These are phyloP conservation scores for Indri indri DNA, from an alignment of 2,113 vertebrate species.

Conservation along the genomic window DNA sequence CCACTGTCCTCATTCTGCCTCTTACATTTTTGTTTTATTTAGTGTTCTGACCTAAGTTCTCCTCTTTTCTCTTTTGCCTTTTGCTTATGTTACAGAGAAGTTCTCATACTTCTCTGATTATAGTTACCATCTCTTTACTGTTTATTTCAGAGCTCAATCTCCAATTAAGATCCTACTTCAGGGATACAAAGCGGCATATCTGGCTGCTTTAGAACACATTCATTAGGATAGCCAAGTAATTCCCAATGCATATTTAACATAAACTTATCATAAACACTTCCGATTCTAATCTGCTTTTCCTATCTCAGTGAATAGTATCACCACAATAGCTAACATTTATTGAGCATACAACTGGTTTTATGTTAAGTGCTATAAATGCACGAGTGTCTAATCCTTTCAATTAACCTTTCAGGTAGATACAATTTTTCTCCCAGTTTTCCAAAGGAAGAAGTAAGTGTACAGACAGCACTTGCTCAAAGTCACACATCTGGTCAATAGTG, in stretches of 20 bases:
- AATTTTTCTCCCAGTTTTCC: not conserved
- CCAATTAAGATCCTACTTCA: not conserved
- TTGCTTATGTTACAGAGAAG: too few species aligned
- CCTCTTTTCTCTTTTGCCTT: too few species aligned
- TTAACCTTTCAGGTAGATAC: not conserved
- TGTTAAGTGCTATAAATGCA: not conserved
- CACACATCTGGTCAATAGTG: not conserved
- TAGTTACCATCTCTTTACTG: not conserved
- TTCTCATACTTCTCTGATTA: too few species aligned
- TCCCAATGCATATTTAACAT: too few species aligned
- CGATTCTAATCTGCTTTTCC: not conserved
- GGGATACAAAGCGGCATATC: not conserved
- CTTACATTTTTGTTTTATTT: not conserved
- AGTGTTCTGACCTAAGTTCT: too few species aligned
- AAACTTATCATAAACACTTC: not conserved
- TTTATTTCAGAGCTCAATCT: not conserved
- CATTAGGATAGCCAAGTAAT: not conserved
- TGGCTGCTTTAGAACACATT: not conserved
- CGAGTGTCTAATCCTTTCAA: not conserved
- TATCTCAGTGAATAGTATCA: not conserved
- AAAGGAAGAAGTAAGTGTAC: not conserved
- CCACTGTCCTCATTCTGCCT: not conserved
- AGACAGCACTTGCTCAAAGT: not conserved
- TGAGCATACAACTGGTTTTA: too few species aligned
- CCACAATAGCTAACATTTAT: not conserved